Conservation (phyloP, 2,888 invertebrate species). For the Cerceris rybyensis region DNA sequence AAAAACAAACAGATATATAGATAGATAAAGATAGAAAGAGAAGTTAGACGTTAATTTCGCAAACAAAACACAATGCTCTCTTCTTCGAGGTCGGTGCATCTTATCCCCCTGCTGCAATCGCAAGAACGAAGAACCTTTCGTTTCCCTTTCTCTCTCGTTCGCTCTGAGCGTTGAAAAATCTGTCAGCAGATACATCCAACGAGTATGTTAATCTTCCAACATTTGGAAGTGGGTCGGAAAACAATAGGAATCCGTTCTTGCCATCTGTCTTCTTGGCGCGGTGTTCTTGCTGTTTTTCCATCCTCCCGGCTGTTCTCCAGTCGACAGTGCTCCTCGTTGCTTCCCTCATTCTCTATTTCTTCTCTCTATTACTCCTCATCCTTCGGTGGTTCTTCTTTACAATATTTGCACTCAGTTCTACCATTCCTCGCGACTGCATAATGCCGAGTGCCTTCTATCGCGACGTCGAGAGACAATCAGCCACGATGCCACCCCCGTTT, state of each 20-base stretch:
- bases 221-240: constrained; percentile 76
- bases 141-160: constrained; percentile 5
- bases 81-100: neutral
- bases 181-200: constrained; percentile 59
- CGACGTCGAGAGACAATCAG: constrained; percentile 5
- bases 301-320: constrained; percentile 50
- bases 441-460: constrained; percentile 29
- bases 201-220: constrained; percentile 73
- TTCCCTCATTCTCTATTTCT: constrained; percentile 26
- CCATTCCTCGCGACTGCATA: constrained; percentile 44
- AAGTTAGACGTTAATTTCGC: too few species aligned
- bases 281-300: constrained; percentile 53
- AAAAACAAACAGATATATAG: neutral
- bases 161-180: constrained; percentile 39
- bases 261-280: constrained; percentile 45
- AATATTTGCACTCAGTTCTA: constrained; percentile 31
- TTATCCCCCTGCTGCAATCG: too few species aligned
- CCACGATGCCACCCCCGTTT: constrained; percentile 4
- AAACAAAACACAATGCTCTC: neutral
- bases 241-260: constrained; percentile 70
- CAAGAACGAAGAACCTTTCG: constrained; percentile 2
- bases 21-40: neutral
- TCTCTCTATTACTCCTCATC: constrained; percentile 10
- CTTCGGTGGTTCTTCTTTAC: constrained; percentile 37
- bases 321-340: constrained; percentile 39